Evolutionary conservation across 1,140 invertebrate genomes (phyloP).

Genomic region (Streblospio benedicti): DNA sequence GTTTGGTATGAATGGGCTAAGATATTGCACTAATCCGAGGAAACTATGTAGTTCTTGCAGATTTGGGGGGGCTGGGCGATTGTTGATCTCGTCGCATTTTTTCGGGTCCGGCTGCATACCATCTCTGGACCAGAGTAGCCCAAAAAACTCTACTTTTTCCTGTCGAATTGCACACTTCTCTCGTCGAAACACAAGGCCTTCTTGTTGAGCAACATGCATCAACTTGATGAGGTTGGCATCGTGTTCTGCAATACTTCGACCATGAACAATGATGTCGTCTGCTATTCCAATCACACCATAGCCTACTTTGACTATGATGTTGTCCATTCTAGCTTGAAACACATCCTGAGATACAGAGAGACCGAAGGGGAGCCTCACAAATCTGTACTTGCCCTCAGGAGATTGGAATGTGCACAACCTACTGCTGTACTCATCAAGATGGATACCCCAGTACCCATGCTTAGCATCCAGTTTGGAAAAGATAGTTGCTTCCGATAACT

Average conservation of each 20-base stretch:
- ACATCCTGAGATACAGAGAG: constrained; percentile 24
- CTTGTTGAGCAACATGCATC: constrained; percentile 30
- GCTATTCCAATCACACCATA: constrained; percentile 40
- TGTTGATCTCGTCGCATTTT: constrained; percentile 37
- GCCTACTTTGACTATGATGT: too few species aligned
- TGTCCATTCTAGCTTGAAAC: too few species aligned
- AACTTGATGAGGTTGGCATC: constrained; percentile 23
- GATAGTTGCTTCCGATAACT: constrained; percentile 20
- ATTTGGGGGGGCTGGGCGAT: constrained; percentile 18
- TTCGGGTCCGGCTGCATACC: constrained; percentile 41
- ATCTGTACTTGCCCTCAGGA: constrained; percentile 26
- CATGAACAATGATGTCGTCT: constrained; percentile 25
- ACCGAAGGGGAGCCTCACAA: constrained; percentile 32
- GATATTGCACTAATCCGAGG: constrained; percentile 24
- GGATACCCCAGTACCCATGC: constrained; percentile 24
- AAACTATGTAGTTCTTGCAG: constrained; percentile 23
- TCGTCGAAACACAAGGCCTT: constrained; percentile 38
- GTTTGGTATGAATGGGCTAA: constrained; percentile 20
- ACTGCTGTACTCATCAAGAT: constrained; percentile 22
- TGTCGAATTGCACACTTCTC: constrained; percentile 25
- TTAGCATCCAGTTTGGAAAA: constrained; percentile 24
- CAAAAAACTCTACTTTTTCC: constrained; percentile 3
- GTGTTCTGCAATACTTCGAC: neutral
- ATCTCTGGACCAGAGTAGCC: constrained; percentile 33
- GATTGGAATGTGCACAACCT: constrained; percentile 24